Base-by-base conservation (phyloP, 2,797 vertebrate genomes). In the Trachops cirrhosus region DNA sequence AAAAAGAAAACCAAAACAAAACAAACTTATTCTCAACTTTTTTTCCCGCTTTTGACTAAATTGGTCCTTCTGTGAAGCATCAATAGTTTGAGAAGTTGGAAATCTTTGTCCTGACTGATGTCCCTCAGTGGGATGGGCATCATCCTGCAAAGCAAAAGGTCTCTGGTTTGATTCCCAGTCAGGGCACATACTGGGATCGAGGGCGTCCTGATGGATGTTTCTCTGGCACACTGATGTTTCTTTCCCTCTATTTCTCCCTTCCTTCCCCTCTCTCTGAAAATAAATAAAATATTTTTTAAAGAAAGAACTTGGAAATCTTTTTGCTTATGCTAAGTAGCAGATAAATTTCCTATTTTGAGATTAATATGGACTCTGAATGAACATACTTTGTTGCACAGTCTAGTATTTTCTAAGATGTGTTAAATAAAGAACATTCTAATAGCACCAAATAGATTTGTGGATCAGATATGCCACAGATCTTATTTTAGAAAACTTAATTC, bases 361-460 rank as follows among this genome's bases (percentile, higher is more conserved):
- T 87, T 78, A 96, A 93, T 32, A 85, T 2, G 62, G 21, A 75
- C 11, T 80, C 34, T 79, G 92, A 93, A 86, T 67, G 84, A 80
- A 95, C 10, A 90, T 21, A 93, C 16, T 95, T 64, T 89, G 34
- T 77, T 97, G 80, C 48, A 95, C 3, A 85, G 67, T 57, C 29
- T 44, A 94, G 24, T 82, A 95, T 89, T 94, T 89, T 92, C 41
- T 93, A 62, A 93, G 88, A 88, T 90, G 41, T 87, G 14, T 83
- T 83, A 82, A 75, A 50, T 70, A 83, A 85, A 92, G 64, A 85
- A 57, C 1, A 84, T 46, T 90, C 19, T 57, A 89, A 71, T 32
- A 80, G 50, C n/a, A 96, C 34, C 39, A 88, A 77, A 67, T 22
- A 95, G 29, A 96, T 41, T 6, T 90, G 57, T 75, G 10, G 41